Evolutionary conservation across 2,888 invertebrate species (phyloP).

Genomic region (Anthophora plumipes): DNA sequence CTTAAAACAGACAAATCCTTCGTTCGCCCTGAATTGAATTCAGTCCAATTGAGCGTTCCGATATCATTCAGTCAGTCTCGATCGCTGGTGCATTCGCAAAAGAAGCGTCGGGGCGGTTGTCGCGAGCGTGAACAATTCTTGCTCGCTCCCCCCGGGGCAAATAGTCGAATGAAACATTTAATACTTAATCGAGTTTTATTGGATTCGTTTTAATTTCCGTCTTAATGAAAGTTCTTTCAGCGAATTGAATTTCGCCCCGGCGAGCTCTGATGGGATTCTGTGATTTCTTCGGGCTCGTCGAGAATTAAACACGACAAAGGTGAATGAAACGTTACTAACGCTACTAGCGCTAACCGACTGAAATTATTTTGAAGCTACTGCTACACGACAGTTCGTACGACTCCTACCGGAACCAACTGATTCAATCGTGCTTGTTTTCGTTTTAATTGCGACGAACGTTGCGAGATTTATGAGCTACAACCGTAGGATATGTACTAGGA

Average conservation of each 20-base stretch:
- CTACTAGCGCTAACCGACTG: neutral
- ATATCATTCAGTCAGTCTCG: constrained; percentile 13
- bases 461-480: constrained; percentile 14
- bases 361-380: constrained; percentile 22
- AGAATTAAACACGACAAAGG: constrained; percentile 41
- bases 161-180: constrained; percentile 36
- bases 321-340: constrained; percentile 5
- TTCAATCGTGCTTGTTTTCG: constrained; percentile 6
- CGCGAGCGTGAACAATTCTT: neutral
- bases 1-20: neutral
- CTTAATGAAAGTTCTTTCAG: constrained; percentile 23
- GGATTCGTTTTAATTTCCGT: constrained; percentile 44
- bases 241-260: constrained; percentile 31
- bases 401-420: neutral
- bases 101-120: neutral
- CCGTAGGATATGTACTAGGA: too few species aligned
- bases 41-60: neutral
- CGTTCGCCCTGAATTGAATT: neutral
- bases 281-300: constrained; percentile 20
- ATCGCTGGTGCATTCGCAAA: neutral
- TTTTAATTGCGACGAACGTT: neutral
- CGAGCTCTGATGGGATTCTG: constrained; percentile 21
- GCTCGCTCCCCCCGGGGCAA: constrained; percentile 1
- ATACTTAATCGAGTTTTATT: constrained; percentile 49
- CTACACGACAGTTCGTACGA: neutral